These are phyloP conservation scores for Etia nguti DNA, from an alignment of 2,113 vertebrate species.

Conservation along the genomic window DNA sequence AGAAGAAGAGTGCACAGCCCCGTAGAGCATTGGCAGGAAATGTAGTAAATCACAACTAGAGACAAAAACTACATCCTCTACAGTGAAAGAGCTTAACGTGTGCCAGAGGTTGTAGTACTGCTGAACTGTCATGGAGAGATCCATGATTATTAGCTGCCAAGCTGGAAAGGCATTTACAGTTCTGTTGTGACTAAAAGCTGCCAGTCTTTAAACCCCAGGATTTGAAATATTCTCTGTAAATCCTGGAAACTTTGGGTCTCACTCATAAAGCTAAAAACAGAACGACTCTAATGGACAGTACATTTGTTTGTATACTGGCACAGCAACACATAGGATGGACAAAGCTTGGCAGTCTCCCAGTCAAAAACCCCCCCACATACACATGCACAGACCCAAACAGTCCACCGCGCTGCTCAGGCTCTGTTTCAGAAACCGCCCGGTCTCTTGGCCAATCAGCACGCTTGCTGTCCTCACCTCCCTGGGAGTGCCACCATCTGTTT, in stretches of 20 bases:
- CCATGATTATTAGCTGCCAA: not conserved
- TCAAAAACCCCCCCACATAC: not conserved
- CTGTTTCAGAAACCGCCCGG: conserved; percentile 9
- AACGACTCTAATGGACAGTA: not conserved
- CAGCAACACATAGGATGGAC: not conserved
- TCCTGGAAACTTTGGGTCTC: not conserved
- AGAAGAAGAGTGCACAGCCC: not conserved
- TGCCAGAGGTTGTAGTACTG: not conserved
- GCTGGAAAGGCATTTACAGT: not conserved
- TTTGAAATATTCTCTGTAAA: not conserved
- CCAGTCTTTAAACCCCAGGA: not conserved
- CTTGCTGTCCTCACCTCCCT: conserved; percentile 14
- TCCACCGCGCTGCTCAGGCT: not conserved
- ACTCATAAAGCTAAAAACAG: conserved; percentile 28
- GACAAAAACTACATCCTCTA: not conserved
- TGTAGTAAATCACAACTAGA: not conserved
- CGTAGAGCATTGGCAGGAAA: not conserved
- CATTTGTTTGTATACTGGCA: conserved; percentile 1
- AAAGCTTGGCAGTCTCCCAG: conserved; percentile 16
- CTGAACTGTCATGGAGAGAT: not conserved
- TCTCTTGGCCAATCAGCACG: conserved; percentile 30
- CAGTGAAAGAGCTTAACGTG: not conserved
- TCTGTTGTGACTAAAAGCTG: not conserved
- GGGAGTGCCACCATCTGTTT: conserved; percentile 49
- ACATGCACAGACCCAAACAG: not conserved